Percentiles rank a stretch among this genome's conserved stretches.
These are phyloP conservation scores for Ditylenchus dipsaci DNA, from an alignment of 1,140 invertebrate species.

Conservation along the genomic window DNA sequence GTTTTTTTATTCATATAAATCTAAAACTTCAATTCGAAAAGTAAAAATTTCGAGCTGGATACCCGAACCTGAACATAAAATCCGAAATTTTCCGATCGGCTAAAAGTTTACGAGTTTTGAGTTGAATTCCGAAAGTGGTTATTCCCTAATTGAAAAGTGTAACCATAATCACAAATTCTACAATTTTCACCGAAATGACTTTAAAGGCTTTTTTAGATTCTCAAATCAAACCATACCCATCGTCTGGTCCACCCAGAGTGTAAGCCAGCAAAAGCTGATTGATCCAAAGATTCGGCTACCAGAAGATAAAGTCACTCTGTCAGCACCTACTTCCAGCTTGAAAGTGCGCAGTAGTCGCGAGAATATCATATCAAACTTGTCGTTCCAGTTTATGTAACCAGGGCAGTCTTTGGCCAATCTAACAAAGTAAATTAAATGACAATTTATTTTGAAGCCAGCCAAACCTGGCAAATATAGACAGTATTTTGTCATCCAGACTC, in stretches of 20 bases:
- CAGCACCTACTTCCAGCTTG: conserved; percentile 74
- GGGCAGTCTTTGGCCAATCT: conserved; percentile 71
- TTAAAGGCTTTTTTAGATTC: no score
- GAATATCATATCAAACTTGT: conserved; percentile 67
- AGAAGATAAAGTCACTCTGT: conserved; percentile 53
- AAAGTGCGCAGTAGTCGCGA: conserved; percentile 72
- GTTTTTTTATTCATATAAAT: no score
- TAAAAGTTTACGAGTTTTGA: no score
- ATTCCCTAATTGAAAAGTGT: no score
- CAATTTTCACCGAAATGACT: no score
- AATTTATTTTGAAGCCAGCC: not conserved
- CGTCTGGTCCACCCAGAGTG: conserved; percentile 20
- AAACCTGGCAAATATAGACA: conserved; percentile 48
- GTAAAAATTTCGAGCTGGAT: no score
- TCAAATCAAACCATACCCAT: conserved; percentile 57
- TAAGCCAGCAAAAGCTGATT: conserved; percentile 15
- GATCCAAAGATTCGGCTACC: conserved; percentile 12
- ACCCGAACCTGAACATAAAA: no score
- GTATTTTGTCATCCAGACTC: conserved; percentile 37
- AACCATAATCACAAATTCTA: no score
- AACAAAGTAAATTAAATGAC: conserved; percentile 55
- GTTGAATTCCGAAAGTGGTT: no score
- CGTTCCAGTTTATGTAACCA: conserved; percentile 78
- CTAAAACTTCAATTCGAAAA: no score
- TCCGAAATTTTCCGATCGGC: no score